Conservation (phyloP, 2,888 invertebrate species). For the Amblyjoppa proteus region DNA sequence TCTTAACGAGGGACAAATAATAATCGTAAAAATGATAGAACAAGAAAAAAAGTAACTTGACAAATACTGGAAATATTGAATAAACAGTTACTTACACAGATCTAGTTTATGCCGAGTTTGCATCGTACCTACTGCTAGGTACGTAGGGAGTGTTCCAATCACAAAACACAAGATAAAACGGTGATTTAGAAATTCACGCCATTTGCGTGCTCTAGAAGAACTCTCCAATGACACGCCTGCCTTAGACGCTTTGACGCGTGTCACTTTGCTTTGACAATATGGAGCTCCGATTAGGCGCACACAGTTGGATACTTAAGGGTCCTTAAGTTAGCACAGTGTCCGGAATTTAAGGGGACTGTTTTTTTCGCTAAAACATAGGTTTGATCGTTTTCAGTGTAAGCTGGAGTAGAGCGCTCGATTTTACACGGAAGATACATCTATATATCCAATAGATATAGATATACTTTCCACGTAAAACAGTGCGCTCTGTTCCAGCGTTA, state of each 20-base stretch:
- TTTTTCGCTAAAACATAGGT: no score
- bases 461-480: no score
- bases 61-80: constrained; percentile 15
- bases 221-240: constrained; percentile 16
- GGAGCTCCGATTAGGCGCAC: constrained; percentile 25
- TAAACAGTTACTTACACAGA: constrained; percentile 58
- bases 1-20: background rate
- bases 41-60: constrained; percentile 7
- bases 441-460: no score
- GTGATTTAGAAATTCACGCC: constrained; percentile 9
- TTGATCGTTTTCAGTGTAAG: no score
- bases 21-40: background rate
- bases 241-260: background rate
- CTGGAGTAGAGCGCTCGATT: no score
- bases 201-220: constrained; percentile 47
- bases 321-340: no score
- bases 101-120: constrained; percentile 63
- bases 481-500: no score
- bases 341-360: no score
- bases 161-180: constrained; percentile 18
- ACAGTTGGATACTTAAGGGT: constrained; percentile 5
- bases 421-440: no score
- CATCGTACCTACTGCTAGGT: constrained; percentile 55
- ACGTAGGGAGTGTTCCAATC: constrained; percentile 53
- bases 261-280: constrained; percentile 56